Percentiles rank a stretch among this genome's conserved stretches.
Conservation (phyloP, 2,797 vertebrate species). For the Anguilla marmorata region DNA sequence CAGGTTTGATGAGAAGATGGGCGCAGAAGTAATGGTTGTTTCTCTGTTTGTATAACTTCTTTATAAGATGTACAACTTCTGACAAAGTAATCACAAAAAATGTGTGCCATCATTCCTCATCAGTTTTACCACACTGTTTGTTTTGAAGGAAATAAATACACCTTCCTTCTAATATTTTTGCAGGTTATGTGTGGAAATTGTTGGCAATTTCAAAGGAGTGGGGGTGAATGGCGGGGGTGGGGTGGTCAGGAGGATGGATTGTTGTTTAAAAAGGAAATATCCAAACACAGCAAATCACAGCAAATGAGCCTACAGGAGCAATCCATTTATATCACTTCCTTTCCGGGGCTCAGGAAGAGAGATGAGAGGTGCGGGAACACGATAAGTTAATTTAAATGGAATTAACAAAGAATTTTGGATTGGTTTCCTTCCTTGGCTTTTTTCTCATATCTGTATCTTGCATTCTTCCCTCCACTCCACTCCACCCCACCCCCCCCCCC, state of each 20-base stretch:
- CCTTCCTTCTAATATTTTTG: not conserved
- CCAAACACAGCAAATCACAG: constrained; percentile 76
- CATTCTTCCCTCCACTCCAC: not conserved
- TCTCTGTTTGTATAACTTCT: not conserved
- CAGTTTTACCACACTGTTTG: not conserved
- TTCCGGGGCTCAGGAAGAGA: constrained; percentile 57
- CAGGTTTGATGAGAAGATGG: not conserved
- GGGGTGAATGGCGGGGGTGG: not conserved
- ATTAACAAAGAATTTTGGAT: constrained; percentile 62
- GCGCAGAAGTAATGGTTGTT: not conserved
- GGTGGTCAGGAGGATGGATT: constrained; percentile 26
- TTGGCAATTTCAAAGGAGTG: not conserved
- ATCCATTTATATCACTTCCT: constrained; percentile 76
- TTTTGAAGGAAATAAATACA: too few relatives aligned
- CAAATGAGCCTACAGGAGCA: constrained; percentile 73
- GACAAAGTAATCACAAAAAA: not conserved
- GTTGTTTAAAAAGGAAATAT: constrained; percentile 64
- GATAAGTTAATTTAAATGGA: constrained; percentile 67
- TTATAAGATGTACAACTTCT: not conserved
- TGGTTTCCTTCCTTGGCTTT: constrained; percentile 58
- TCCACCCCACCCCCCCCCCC: not conserved
- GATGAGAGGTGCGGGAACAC: constrained; percentile 57
- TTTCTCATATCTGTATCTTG: constrained; percentile 20
- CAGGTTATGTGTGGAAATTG: not conserved
- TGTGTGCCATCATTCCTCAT: not conserved